These are phyloP conservation scores for Eutrigla gurnardus DNA, from an alignment of 2,797 vertebrate genomes.

Conservation along the genomic window DNA sequence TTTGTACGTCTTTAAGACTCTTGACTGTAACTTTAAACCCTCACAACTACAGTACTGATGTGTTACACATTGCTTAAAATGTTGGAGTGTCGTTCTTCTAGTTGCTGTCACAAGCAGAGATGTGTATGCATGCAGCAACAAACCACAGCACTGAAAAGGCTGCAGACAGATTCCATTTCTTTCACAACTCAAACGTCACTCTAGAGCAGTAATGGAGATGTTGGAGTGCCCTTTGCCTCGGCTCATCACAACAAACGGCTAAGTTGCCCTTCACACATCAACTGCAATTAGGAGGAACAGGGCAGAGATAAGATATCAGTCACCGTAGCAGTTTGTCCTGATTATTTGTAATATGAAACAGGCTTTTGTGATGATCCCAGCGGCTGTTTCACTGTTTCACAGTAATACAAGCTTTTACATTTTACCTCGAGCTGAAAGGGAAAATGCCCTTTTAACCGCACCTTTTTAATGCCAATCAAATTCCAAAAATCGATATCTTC, in stretches of 20 bases:
- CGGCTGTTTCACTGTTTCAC: conserved; percentile 6
- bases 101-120: neutral
- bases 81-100: neutral
- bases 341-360: conserved; percentile 30
- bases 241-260: conserved; percentile 40
- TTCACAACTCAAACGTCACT: conserved; percentile 23
- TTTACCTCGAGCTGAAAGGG: neutral
- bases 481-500: too few species aligned
- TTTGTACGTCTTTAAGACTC: conserved; percentile 1
- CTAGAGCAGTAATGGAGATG: conserved; percentile 23
- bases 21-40: neutral
- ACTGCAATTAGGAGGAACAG: conserved; percentile 43
- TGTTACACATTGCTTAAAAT: neutral
- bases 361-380: conserved; percentile 14
- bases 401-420: conserved; percentile 3
- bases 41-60: neutral
- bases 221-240: conserved; percentile 17
- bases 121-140: neutral
- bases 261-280: conserved; percentile 20
- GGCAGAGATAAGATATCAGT: conserved; percentile 16
- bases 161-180: conserved; percentile 15
- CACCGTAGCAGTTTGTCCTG: conserved; percentile 1
- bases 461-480: too few species aligned
- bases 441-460: neutral
- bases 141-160: conserved; percentile 1